Evolutionary conservation across 2,113 vertebrate species (phyloP).

Genomic region (Baryphthengus martii): DNA sequence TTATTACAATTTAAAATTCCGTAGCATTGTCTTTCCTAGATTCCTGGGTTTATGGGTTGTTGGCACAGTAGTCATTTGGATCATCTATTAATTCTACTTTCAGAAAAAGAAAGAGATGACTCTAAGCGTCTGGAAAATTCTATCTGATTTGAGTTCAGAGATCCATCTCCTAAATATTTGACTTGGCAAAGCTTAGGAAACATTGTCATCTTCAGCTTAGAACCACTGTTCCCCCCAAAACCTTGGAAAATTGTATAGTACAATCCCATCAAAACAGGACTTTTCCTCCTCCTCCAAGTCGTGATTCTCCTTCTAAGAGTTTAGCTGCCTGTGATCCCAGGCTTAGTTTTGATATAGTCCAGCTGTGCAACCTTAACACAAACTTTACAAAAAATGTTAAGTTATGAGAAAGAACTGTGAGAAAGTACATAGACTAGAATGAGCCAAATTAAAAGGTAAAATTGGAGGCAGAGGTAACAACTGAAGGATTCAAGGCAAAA

Average conservation of each 20-base stretch:
- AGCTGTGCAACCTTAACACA: conserved; percentile 30
- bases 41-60: neutral
- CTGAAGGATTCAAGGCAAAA: neutral
- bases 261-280: neutral
- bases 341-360: conserved; percentile 46
- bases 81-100: neutral
- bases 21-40: neutral
- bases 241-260: neutral
- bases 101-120: neutral
- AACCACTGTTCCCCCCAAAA: neutral
- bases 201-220: neutral
- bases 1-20: neutral
- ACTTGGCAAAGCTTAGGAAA: neutral
- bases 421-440: neutral
- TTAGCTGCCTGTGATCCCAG: conserved; percentile 13
- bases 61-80: neutral
- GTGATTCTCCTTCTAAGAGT: conserved; percentile 25
- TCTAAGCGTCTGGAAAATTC: conserved; percentile 3
- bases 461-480: neutral
- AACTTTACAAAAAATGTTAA: conserved; percentile 12
- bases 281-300: neutral
- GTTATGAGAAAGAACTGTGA: neutral
- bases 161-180: neutral
- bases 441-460: neutral
- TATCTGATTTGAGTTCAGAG: conserved; percentile 4